phyloP scores from a whole-genome alignment of 2,888 invertebrate species.

The Caenorhabditis virilis region DNA sequence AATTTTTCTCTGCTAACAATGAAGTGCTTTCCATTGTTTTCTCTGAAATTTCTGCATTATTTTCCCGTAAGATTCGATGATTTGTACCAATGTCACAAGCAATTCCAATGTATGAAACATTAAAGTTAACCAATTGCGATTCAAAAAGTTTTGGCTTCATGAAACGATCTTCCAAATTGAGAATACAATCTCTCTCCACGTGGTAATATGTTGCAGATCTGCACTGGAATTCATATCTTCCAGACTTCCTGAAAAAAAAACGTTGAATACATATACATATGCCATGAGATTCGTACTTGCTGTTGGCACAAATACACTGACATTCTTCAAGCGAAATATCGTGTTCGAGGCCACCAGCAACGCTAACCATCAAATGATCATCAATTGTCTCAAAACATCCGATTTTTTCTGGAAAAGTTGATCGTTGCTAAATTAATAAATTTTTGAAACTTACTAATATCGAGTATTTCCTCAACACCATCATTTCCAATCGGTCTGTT shows the following conservation, averaged over 20 bases:
- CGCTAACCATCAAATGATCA: slow-evolving; percentile 56
- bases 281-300: slow-evolving; percentile 43
- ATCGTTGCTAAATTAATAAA: no score
- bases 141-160: slow-evolving; percentile 40
- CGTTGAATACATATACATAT: no score
- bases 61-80: slow-evolving; percentile 1
- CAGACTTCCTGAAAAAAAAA: slow-evolving; percentile 51
- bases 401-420: slow-evolving; percentile 19
- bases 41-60: background rate
- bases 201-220: slow-evolving; percentile 67
- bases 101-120: slow-evolving; percentile 59
- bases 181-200: slow-evolving; percentile 63
- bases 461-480: slow-evolving; percentile 7
- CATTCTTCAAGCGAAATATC: slow-evolving; percentile 64
- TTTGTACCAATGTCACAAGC: slow-evolving; percentile 43
- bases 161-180: slow-evolving; percentile 59
- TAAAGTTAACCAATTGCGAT: slow-evolving; percentile 37
- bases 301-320: slow-evolving; percentile 67
- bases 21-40: slow-evolving; percentile 1
- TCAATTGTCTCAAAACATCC: slow-evolving; percentile 57
- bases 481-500: no score
- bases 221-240: slow-evolving; percentile 66
- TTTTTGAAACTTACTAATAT: slow-evolving; percentile 22
- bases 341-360: slow-evolving; percentile 65
- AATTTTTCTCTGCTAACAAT: background rate